A percentile compares a stretch with the other conserved stretches of the same genome.
These are phyloP conservation scores for Eudemis profundana DNA, from an alignment of 2,888 invertebrate genomes.

Conservation along the genomic window DNA sequence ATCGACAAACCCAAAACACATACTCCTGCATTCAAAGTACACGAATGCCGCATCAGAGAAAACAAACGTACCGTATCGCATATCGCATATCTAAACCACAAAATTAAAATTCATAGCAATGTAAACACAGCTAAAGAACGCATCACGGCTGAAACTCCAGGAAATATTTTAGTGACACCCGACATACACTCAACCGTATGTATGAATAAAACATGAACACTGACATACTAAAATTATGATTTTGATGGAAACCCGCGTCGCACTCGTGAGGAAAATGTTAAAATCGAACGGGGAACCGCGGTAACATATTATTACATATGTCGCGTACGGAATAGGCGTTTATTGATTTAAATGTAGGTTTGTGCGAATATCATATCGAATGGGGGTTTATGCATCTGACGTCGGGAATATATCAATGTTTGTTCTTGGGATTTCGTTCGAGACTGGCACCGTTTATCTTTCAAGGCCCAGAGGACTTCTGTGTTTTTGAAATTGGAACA, in stretches of 20 bases:
- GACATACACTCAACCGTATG: slow-evolving; percentile 13
- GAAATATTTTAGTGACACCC: slow-evolving; percentile 35
- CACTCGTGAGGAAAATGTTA: slow-evolving; percentile 32
- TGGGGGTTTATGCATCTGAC: neutral
- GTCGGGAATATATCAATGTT: neutral
- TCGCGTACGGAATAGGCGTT: slow-evolving; percentile 2
- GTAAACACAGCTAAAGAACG: neutral
- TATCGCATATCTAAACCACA: neutral
- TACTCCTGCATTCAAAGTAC: neutral
- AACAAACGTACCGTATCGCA: neutral
- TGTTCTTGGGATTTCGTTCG: too few species aligned
- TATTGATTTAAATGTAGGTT: slow-evolving; percentile 37
- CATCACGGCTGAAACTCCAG: neutral
- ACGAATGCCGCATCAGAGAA: neutral
- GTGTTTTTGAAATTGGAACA: too few species aligned
- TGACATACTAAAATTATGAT: slow-evolving; percentile 42
- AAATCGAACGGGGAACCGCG: slow-evolving; percentile 6
- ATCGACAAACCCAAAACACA: too few species aligned
- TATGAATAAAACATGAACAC: slow-evolving; percentile 41
- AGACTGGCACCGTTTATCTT: too few species aligned
- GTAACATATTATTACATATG: slow-evolving; percentile 20
- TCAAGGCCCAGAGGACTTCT: too few species aligned
- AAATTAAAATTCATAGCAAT: slow-evolving; percentile 4
- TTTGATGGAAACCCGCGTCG: slow-evolving; percentile 33
- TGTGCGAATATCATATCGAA: slow-evolving; percentile 25